These are phyloP conservation scores for Catostomus latipinnis DNA, from an alignment of 2,797 vertebrate species.

Conservation along the genomic window DNA sequence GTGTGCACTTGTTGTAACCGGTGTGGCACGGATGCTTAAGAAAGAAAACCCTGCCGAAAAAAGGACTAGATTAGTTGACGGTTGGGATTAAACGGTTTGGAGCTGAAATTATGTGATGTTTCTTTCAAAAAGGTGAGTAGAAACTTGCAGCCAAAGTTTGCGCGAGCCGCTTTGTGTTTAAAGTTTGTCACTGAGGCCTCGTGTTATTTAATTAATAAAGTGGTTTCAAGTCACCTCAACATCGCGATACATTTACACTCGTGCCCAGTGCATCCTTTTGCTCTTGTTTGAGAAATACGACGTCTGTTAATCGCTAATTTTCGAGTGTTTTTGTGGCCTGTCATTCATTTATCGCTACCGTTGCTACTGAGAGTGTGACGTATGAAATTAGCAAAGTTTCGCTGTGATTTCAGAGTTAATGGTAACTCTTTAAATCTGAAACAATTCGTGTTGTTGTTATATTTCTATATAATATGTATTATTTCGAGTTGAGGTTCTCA, in stretches of 20 bases:
- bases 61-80: background rate
- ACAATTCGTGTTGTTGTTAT: no score
- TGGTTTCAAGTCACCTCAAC: background rate
- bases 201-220: background rate
- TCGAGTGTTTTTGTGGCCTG: background rate
- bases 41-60: constrained; percentile 1
- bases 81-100: background rate
- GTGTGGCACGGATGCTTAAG: background rate
- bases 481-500: no score
- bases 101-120: background rate
- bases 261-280: background rate
- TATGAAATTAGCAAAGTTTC: background rate
- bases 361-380: constrained; percentile 4
- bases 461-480: no score
- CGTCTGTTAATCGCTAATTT: background rate
- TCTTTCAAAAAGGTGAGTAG: constrained; percentile 31
- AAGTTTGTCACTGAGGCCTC: constrained; percentile 27
- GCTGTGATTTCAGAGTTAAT: no score
- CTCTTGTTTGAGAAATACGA: background rate
- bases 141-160: background rate
- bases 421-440: no score
- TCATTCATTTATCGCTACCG: constrained; percentile 4
- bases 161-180: constrained; percentile 32
- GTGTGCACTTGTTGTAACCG: constrained; percentile 32
- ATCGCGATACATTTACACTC: no score